Evolutionary conservation across 2,113 vertebrate species (phyloP).

Genomic region (human (Homo sapiens)): GRCh38 chr20:56439501-56440000

Average conservation of each 20-base stretch:
- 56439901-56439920: background rate
- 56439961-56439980: background rate
- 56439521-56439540: too few relatives aligned
- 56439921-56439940: background rate
- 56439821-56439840: background rate
- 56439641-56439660: too few relatives aligned
- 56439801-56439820: background rate
- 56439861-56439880: background rate
- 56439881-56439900: background rate
- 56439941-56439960: accelerated
- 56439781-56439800: background rate
- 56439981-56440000: accelerated
- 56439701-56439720: background rate
- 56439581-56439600: too few relatives aligned
- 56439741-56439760: background rate
- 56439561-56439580: too few relatives aligned
- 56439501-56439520: too few relatives aligned
- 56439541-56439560: too few relatives aligned
- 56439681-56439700: too few relatives aligned
- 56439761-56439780: background rate
- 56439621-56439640: too few relatives aligned
- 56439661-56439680: too few relatives aligned
- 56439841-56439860: background rate
- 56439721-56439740: background rate
- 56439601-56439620: too few relatives aligned